Conservation (phyloP, 64 coral and sea anemone species). For the Dendronephthya gigantea region DNA sequence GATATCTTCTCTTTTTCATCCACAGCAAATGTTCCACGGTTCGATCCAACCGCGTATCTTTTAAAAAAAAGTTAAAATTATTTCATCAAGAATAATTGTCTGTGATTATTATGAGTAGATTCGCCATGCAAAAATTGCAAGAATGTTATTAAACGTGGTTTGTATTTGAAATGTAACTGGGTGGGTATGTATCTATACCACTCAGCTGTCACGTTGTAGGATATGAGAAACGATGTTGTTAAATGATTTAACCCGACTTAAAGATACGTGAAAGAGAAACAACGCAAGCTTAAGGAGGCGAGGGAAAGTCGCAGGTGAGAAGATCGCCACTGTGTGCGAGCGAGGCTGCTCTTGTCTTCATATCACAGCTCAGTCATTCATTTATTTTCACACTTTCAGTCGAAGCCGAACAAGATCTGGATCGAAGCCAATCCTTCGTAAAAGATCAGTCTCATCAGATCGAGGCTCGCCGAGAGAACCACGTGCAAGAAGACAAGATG, state of each 20-base stretch:
- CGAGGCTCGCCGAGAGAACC: not conserved
- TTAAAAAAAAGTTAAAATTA: not conserved
- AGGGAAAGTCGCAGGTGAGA: conserved; percentile 56
- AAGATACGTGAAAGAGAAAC: conserved; percentile 71
- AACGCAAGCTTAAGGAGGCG: conserved; percentile 47
- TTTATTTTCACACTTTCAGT: too few species aligned
- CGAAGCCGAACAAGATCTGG: not conserved
- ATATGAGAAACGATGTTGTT: not conserved
- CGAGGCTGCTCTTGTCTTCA: too few species aligned
- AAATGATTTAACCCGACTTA: not conserved
- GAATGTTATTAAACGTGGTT: too few species aligned
- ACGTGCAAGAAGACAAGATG: not conserved
- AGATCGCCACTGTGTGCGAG: too few species aligned
- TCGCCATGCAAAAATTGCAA: too few species aligned
- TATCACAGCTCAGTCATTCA: too few species aligned
- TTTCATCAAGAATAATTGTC: not conserved
- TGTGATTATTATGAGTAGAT: too few species aligned
- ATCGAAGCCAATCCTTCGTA: not conserved
- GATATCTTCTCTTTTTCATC: not conserved
- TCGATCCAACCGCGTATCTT: conserved; percentile 78
- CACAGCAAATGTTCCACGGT: conserved; percentile 36
- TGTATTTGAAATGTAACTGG: not conserved
- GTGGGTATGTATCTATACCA: too few species aligned
- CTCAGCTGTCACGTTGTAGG: not conserved
- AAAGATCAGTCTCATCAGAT: not conserved